phyloP scores from a whole-genome alignment of 2,113 vertebrate species.

The Amphiprion ocellaris region DNA sequence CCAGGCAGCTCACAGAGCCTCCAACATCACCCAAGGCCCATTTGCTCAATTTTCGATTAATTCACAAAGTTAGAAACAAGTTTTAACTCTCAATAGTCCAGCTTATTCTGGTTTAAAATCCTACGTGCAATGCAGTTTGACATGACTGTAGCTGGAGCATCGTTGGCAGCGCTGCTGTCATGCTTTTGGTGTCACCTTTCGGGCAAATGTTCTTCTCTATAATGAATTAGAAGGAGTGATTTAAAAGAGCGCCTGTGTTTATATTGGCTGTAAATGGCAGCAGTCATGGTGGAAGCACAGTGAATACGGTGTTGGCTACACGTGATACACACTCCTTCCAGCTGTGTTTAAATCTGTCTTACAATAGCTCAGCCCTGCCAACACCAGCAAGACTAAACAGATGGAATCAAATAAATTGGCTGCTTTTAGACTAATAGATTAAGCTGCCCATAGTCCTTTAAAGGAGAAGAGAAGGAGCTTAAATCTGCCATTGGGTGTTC shows the following conservation, averaged over 20 bases:
- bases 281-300: slow-evolving; percentile 48
- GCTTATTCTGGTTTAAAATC: slow-evolving; percentile 7
- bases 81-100: slow-evolving; percentile 59
- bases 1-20: slow-evolving; percentile 79
- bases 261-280: slow-evolving; percentile 51
- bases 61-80: slow-evolving; percentile 67
- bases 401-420: slow-evolving; percentile 86
- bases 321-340: slow-evolving; percentile 72
- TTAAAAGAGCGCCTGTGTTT: slow-evolving; percentile 37
- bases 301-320: slow-evolving; percentile 54
- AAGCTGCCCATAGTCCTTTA: slow-evolving; percentile 77
- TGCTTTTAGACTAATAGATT: slow-evolving; percentile 85
- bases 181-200: neutral
- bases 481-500: slow-evolving; percentile 82
- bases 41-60: slow-evolving; percentile 69
- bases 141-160: neutral
- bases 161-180: neutral
- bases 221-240: neutral
- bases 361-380: slow-evolving; percentile 77
- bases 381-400: slow-evolving; percentile 79
- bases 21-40: slow-evolving; percentile 63
- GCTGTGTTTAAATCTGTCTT: slow-evolving; percentile 84
- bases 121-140: slow-evolving; percentile 10
- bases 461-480: slow-evolving; percentile 77
- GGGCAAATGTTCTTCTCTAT: slow-evolving; percentile 2